Evolutionary conservation across 2,113 vertebrate species (phyloP).

Genomic region (Elaphurus davidianus): DNA sequence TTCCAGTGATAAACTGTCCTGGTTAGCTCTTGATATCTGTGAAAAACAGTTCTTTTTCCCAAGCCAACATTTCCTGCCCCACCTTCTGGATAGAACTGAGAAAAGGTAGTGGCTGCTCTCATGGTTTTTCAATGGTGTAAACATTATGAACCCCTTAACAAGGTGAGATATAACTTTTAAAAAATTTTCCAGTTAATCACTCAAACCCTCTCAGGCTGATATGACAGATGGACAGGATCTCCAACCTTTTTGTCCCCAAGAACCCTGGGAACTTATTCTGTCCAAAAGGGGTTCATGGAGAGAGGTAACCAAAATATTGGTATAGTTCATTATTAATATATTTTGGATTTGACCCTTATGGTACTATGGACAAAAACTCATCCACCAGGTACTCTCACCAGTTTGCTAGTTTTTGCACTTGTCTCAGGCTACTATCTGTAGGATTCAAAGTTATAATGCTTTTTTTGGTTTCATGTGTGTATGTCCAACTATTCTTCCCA

Average conservation of each 20-base stretch:
- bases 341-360: not conserved
- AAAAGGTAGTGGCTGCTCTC: not conserved
- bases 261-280: not conserved
- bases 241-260: not conserved
- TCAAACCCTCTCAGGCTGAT: not conserved
- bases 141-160: not conserved
- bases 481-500: not conserved
- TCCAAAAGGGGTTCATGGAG: not conserved
- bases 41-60: conserved; percentile 61
- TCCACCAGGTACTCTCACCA: not conserved
- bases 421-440: not conserved
- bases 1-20: conserved; percentile 68
- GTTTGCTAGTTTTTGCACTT: not conserved
- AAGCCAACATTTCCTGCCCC: conserved; percentile 66
- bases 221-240: not conserved
- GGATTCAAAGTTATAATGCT: not conserved
- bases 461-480: not conserved
- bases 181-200: not conserved
- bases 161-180: not conserved
- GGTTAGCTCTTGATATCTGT: conserved; percentile 63
- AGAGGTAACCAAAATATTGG: not conserved
- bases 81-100: conserved; percentile 37
- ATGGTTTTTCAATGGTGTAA: conserved; percentile 47
- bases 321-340: not conserved
- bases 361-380: not conserved